A percentile compares a stretch with the other conserved stretches of the same genome.
Conservation (phyloP, 2,888 invertebrate genomes). For the Nasonia oneida region DNA sequence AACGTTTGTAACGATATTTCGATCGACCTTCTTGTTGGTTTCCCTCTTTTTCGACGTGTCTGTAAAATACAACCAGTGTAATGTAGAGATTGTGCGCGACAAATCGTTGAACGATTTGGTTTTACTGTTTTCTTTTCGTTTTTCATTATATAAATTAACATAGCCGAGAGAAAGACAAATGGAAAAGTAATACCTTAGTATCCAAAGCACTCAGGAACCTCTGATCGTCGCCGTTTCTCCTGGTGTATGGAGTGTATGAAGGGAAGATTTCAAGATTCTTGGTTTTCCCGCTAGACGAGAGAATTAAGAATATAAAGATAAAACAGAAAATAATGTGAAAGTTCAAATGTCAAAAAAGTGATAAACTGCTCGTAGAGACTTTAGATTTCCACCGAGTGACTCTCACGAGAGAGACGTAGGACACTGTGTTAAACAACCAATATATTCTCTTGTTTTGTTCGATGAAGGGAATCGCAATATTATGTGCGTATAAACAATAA, state of each 20-base stretch:
- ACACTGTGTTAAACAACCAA: neutral
- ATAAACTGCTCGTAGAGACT: constrained; percentile 40
- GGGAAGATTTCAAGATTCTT: neutral
- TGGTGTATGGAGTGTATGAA: neutral
- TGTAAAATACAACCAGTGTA: neutral
- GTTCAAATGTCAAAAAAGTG: constrained; percentile 50
- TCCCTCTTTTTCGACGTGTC: neutral
- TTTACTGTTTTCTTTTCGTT: neutral
- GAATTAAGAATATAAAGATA: neutral
- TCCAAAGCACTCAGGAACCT: neutral
- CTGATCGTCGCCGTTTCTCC: neutral
- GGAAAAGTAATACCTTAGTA: neutral
- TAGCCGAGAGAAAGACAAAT: neutral
- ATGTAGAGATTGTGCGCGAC: neutral
- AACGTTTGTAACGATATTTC: neutral
- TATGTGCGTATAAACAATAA: constrained; percentile 5
- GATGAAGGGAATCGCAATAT: neutral
- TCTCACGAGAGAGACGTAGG: neutral
- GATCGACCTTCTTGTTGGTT: neutral
- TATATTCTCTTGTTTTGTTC: neutral
- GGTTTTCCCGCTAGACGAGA: neutral
- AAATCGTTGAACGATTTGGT: constrained; percentile 37
- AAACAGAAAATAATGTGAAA: constrained; percentile 27
- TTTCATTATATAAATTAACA: neutral
- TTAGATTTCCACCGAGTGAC: constrained; percentile 29